A percentile compares a stretch with the other conserved stretches of the same genome.
Conservation (phyloP, 2,888 invertebrate genomes). For the Cantharis rufa region DNA sequence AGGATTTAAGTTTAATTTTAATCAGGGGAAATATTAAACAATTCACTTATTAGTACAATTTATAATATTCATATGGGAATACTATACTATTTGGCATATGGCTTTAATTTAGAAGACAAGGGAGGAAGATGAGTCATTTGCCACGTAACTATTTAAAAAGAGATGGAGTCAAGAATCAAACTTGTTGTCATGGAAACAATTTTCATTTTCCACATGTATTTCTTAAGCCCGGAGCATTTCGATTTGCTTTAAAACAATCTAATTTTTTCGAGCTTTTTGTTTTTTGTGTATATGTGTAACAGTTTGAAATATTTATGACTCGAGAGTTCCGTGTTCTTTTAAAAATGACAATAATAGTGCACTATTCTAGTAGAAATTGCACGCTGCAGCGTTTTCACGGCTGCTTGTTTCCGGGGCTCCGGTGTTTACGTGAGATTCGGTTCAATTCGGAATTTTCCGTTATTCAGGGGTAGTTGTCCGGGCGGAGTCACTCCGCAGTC, state of each 20-base stretch:
- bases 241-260: neutral
- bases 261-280: neutral
- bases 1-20: neutral
- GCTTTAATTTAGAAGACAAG: constrained; percentile 22
- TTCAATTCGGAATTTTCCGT: constrained; percentile 33
- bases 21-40: constrained; percentile 13
- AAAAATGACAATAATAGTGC: neutral
- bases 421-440: constrained; percentile 35
- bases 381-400: constrained; percentile 37
- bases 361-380: constrained; percentile 12
- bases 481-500: constrained; percentile 53
- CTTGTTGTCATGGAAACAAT: constrained; percentile 34
- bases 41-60: constrained; percentile 11
- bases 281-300: no score
- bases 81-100: constrained; percentile 18
- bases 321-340: neutral
- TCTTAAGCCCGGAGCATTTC: neutral
- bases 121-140: constrained; percentile 22
- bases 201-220: constrained; percentile 17
- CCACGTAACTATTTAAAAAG: constrained; percentile 18
- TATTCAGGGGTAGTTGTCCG: constrained; percentile 46
- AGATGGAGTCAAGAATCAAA: constrained; percentile 7
- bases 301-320: neutral
- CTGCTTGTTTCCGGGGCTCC: constrained; percentile 41
- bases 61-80: constrained; percentile 25